These are phyloP conservation scores for Ceyx cyanopectus DNA, from an alignment of 2,113 vertebrate genomes.

Conservation along the genomic window DNA sequence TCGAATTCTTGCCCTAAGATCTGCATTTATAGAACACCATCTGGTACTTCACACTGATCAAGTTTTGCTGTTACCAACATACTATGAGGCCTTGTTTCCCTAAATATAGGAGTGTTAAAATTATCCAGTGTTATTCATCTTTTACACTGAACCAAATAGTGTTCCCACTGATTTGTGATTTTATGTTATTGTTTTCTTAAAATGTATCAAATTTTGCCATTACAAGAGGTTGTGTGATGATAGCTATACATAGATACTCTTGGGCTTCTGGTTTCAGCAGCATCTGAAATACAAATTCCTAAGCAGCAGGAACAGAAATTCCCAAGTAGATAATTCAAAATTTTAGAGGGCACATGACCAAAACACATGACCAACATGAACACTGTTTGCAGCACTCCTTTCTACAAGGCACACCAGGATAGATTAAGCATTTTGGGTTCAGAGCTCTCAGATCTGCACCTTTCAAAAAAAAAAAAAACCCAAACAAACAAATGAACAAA, in stretches of 20 bases:
- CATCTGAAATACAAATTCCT: slow-evolving; percentile 5
- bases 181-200: slow-evolving; percentile 57
- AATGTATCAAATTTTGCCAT: background rate
- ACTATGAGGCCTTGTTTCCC: slow-evolving; percentile 30
- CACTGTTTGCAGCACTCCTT: background rate
- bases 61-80: slow-evolving; percentile 35
- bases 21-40: slow-evolving; percentile 65
- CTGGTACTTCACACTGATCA: slow-evolving; percentile 39
- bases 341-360: background rate
- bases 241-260: slow-evolving; percentile 43
- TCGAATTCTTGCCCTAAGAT: slow-evolving; percentile 28
- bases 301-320: slow-evolving; percentile 39
- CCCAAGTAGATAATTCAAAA: background rate
- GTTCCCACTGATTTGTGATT: slow-evolving; percentile 53
- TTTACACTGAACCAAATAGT: slow-evolving; percentile 28
- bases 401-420: background rate
- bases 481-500: too few species aligned
- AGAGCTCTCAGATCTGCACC: background rate
- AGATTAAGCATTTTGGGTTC: background rate
- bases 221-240: slow-evolving; percentile 28
- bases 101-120: slow-evolving; percentile 60
- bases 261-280: slow-evolving; percentile 20
- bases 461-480: background rate
- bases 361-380: background rate
- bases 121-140: slow-evolving; percentile 43